phyloP scores from a whole-genome alignment of 2,113 vertebrate genomes.

The Heterotilapia buettikoferi region DNA sequence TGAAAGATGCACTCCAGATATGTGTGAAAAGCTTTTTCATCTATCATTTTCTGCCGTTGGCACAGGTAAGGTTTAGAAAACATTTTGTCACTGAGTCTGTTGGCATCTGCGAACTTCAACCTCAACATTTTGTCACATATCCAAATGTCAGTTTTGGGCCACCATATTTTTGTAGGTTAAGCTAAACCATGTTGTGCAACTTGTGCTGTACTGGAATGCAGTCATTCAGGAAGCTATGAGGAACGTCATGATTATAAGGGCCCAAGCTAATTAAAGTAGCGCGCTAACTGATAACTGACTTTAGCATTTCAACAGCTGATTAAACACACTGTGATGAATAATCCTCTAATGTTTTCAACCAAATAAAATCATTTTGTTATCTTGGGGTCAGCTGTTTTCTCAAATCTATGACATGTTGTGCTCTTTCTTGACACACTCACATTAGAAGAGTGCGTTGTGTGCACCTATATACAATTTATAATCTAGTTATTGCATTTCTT shows the following conservation, averaged over 20 bases:
- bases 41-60: conserved; percentile 85
- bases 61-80: conserved; percentile 39
- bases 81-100: neutral
- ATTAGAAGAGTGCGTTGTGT: neutral
- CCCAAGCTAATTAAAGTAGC: neutral
- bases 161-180: neutral
- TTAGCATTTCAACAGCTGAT: neutral
- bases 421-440: neutral
- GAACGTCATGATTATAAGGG: fast-evolving
- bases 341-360: neutral
- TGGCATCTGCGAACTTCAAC: neutral
- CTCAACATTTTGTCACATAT: neutral
- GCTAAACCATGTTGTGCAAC: neutral
- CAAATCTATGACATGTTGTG: neutral
- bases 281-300: neutral
- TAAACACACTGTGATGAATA: neutral
- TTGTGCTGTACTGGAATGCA: neutral
- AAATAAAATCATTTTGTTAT: neutral
- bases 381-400: neutral
- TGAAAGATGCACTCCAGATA: conserved; percentile 65
- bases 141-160: too few species aligned
- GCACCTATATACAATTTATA: fast-evolving
- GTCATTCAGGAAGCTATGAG: neutral
- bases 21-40: conserved; percentile 66
- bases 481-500: neutral